Percentiles rank a stretch among this genome's conserved stretches.
phyloP scores from a whole-genome alignment of 2,797 vertebrate genomes.

The Ateles fusciceps region DNA sequence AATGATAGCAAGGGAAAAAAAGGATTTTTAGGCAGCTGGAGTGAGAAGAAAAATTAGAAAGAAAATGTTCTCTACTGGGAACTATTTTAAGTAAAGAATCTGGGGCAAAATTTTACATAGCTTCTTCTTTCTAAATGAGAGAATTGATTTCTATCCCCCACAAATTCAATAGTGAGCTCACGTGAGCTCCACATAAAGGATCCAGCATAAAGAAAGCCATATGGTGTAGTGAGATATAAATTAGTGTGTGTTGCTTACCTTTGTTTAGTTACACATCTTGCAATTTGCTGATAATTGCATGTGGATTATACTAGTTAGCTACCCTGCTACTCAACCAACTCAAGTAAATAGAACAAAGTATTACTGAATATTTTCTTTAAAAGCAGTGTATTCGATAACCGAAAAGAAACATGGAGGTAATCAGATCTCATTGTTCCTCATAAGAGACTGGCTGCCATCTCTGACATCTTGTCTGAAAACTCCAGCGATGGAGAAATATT shows the following conservation, averaged over 20 bases:
- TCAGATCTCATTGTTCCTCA: not conserved
- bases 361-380: not conserved
- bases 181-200: slow-evolving; percentile 50
- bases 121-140: slow-evolving; percentile 71
- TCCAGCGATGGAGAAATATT: not conserved
- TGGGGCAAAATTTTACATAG: slow-evolving; percentile 76
- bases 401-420: not conserved
- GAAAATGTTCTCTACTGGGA: slow-evolving; percentile 74
- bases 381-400: not conserved
- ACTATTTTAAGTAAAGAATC: slow-evolving; percentile 79
- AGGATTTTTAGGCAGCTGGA: slow-evolving; percentile 72
- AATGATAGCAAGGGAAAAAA: slow-evolving; percentile 66
- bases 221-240: not conserved
- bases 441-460: not conserved
- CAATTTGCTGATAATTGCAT: slow-evolving; percentile 14
- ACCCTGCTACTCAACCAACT: not conserved
- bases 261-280: slow-evolving; percentile 22
- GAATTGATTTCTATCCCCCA: slow-evolving; percentile 67
- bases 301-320: not conserved
- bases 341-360: not conserved
- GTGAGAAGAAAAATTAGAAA: slow-evolving; percentile 76
- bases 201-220: slow-evolving; percentile 16
- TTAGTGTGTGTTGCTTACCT: slow-evolving; percentile 36
- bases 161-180: slow-evolving; percentile 69
- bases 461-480: not conserved